These are phyloP conservation scores for Spongilla lacustris DNA, from an alignment of 37 sponge, comb jelly and placozoan species.

Conservation along the genomic window DNA sequence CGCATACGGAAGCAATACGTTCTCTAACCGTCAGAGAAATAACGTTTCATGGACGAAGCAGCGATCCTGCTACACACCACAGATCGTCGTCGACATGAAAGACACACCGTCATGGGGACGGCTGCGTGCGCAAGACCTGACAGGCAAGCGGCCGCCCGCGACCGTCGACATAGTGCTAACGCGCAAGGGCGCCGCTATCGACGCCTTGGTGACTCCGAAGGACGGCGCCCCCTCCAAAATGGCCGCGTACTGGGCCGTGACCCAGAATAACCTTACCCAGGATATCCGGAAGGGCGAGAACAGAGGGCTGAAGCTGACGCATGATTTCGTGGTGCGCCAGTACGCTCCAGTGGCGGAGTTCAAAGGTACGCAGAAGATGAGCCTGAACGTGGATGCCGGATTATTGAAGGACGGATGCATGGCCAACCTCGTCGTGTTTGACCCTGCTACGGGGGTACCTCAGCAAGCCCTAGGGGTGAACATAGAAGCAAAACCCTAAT, in stretches of 20 bases:
- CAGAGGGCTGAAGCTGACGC: not conserved
- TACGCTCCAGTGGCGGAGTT: not conserved
- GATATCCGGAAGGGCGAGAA: not conserved
- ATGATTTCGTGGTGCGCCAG: not conserved
- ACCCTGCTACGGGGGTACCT: not conserved
- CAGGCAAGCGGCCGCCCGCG: not conserved
- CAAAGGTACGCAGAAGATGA: not conserved
- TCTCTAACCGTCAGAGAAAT: not conserved
- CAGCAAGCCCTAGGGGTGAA: not conserved
- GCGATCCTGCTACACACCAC: not conserved
- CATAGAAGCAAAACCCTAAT: not conserved
- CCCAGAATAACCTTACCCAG: not conserved
- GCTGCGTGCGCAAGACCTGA: not conserved
- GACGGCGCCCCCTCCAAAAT: not conserved
- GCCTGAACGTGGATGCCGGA: not conserved
- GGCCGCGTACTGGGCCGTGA: not conserved
- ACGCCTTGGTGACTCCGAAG: not conserved
- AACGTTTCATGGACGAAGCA: not conserved
- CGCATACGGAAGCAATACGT: not conserved
- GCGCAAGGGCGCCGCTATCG: not conserved
- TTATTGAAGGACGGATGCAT: not conserved
- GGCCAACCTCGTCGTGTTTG: not conserved
- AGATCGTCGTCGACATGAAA: not conserved
- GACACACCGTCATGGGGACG: not conserved
- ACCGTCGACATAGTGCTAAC: not conserved